phyloP scores from a whole-genome alignment of 2,113 vertebrate species.

The Poeciliopsis retropinna region DNA sequence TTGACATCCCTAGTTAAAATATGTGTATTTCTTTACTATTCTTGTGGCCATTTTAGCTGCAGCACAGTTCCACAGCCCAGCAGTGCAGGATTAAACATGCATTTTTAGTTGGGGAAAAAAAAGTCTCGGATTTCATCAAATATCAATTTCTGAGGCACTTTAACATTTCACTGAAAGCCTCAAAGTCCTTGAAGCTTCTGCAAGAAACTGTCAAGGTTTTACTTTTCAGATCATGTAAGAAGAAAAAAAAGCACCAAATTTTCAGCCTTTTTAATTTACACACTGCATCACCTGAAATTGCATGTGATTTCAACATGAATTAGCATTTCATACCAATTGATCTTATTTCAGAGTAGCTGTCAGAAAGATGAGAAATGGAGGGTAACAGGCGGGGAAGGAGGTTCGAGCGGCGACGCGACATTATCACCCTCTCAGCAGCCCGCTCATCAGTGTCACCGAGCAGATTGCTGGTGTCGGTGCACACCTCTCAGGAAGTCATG shows the following conservation, averaged over 20 bases:
- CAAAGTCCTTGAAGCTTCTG: conserved; percentile 36
- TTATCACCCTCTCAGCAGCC: conserved; percentile 55
- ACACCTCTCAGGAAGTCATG: conserved; percentile 61
- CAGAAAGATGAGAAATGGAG: conserved; percentile 61
- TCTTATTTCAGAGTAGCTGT: conserved; percentile 63
- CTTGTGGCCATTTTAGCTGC: conserved; percentile 2
- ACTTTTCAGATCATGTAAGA: conserved; percentile 48
- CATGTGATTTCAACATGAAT: conserved; percentile 69
- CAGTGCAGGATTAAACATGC: conserved; percentile 16
- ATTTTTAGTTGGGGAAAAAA: conserved; percentile 2
- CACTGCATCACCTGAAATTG: conserved; percentile 64
- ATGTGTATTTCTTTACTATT: not conserved
- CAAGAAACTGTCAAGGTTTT: conserved; percentile 48
- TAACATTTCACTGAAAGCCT: conserved; percentile 27
- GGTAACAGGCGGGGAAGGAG: conserved; percentile 62
- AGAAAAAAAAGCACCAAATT: conserved; percentile 28
- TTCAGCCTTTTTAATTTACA: conserved; percentile 47
- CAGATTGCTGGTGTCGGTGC: conserved; percentile 74
- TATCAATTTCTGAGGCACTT: conserved; percentile 41
- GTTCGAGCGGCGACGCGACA: conserved; percentile 49
- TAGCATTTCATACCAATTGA: conserved; percentile 72
- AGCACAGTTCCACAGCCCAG: not conserved
- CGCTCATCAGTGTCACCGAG: conserved; percentile 70
- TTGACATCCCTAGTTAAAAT: not conserved
- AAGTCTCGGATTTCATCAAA: conserved; percentile 29